Evolutionary conservation across 2,888 invertebrate genomes (phyloP), one percentile per base, ranked within the genome.

Genomic region (Drosophila flavopinicola): DNA sequence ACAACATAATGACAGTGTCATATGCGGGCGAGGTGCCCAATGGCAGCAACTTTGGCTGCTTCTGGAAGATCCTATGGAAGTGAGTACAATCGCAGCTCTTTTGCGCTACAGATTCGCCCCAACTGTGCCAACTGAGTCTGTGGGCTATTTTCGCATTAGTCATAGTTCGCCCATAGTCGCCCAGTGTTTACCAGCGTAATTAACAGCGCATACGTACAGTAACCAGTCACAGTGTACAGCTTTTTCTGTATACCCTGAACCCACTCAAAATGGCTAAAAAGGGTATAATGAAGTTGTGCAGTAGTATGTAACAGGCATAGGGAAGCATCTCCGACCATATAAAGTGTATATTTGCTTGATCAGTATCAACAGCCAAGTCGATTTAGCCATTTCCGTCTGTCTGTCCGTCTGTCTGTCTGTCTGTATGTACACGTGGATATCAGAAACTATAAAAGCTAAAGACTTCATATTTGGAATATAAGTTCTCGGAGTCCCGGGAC

Each of bases 1-100:
- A 33, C 42, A 87, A 83, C 51, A 20, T 29, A 6, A 97, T 97
- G 97, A 97, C 97, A 89, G 94, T 97, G 90, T 96, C 96, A 60
- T 97, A 97, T 92, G 95, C 96, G 87, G 96, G 96, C 89, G 95
- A 96, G 92, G 97, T 97, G 88, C 96, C 97, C 78, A 97, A 97
- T 91, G 96, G 96, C 90, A 96, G 96, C 93, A 96, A 95, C 92
- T 97, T 97, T 90, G 97, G 97, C 90, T 96, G 96, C 92, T 97
- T 97, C 92, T 97, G 96, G 96, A 94, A 95, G 92, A 96, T 96
- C 91, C 93, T 96, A 88, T 93, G 94, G 93, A 96, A 96, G 96
- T 96, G 92, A 95, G 95, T 93, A 85, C 35, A 35, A 37, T 38
- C 38, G 9, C n/a, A n/a, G n/a, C n/a, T n/a, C n/a, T n/a, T n/a